A percentile compares a stretch with the other conserved stretches of the same genome.
Conservation (phyloP, 1,140 invertebrate species). For the Temnothorax curvispinosus region DNA sequence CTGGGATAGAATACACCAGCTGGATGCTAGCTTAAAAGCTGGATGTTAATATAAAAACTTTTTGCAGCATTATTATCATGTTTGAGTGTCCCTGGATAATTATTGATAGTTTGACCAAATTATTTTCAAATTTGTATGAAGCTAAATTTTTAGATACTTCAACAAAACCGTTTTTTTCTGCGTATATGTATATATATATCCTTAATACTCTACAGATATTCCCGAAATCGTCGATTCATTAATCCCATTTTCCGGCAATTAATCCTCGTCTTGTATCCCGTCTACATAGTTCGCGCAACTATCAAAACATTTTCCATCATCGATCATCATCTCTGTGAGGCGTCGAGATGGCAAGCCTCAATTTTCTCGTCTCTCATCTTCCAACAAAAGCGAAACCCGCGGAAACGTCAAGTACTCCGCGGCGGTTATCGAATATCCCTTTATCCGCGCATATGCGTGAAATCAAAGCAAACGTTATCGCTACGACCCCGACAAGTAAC, state of each 20-base stretch:
- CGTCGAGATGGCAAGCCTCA: conserved; percentile 6
- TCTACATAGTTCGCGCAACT: neutral
- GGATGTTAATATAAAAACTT: neutral
- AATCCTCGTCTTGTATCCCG: neutral
- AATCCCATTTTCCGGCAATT: neutral
- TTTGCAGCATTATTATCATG: neutral
- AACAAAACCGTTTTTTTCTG: neutral
- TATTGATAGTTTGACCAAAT: neutral
- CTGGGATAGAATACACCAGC: neutral
- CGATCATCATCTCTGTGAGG: neutral
- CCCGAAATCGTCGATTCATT: neutral
- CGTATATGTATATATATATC: neutral
- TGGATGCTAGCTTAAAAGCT: neutral
- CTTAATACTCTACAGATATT: neutral
- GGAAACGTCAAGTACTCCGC: conserved; percentile 17
- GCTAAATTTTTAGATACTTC: no score
- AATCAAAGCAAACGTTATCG: conserved; percentile 42
- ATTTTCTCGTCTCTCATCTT: conserved; percentile 17
- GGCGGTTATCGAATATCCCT: conserved; percentile 6
- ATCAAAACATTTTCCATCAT: neutral
- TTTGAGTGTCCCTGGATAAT: neutral
- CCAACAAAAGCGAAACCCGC: neutral
- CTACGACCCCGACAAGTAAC: neutral
- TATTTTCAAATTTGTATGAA: neutral
- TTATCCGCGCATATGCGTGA: conserved; percentile 34